phyloP scores from a whole-genome alignment of 2,113 vertebrate species.

The Seriola rivoliana region DNA sequence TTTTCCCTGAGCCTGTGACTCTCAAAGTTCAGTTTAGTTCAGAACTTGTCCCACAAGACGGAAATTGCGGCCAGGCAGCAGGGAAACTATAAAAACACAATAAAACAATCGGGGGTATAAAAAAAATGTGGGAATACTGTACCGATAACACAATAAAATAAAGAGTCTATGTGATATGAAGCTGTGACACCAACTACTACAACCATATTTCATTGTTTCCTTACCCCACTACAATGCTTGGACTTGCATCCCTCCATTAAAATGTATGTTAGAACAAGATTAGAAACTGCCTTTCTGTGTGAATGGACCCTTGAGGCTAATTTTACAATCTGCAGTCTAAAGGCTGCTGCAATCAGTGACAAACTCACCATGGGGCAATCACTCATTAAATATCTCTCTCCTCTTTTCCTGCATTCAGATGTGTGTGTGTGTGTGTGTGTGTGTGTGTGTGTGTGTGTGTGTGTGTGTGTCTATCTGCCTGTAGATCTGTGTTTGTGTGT shows the following conservation, averaged over 20 bases:
- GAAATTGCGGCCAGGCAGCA: constrained; percentile 13
- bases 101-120: background rate
- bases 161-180: background rate
- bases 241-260: background rate
- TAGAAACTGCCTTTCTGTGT: background rate
- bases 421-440: background rate
- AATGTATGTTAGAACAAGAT: background rate
- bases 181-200: background rate
- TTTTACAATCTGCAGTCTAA: background rate
- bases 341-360: constrained; percentile 18
- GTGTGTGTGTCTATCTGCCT: background rate
- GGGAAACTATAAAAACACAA: constrained; percentile 33
- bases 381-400: background rate
- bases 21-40: constrained; percentile 34
- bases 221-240: background rate
- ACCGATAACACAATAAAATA: background rate
- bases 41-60: constrained; percentile 10
- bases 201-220: background rate
- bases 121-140: background rate
- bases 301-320: background rate
- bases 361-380: background rate
- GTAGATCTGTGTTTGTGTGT: constrained; percentile 4
- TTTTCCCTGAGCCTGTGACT: constrained; percentile 7
- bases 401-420: background rate
- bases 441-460: background rate